A percentile compares a stretch with the other conserved stretches of the same genome.
Conservation (phyloP, 2,797 vertebrate genomes). For the Girardinus metallicus region DNA sequence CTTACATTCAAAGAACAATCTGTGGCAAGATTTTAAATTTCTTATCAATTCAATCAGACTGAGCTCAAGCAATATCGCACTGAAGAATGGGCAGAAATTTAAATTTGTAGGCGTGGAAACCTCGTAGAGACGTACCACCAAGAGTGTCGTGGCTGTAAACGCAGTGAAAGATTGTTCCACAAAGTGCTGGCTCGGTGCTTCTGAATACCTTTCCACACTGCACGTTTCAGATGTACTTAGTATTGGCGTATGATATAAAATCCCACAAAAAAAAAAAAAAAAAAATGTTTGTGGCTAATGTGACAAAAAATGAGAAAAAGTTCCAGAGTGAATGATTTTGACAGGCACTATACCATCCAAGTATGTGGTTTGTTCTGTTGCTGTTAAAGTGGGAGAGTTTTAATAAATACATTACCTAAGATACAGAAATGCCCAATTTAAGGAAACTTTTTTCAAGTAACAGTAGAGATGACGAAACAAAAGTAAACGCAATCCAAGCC, state of each 20-base stretch:
- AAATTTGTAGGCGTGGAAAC: neutral
- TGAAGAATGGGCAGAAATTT: neutral
- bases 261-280: neutral
- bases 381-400: neutral
- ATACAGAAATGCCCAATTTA: neutral
- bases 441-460: neutral
- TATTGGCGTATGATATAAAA: neutral
- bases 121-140: neutral
- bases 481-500: slow-evolving; percentile 8
- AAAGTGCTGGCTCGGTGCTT: neutral
- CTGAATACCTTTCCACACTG: neutral
- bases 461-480: neutral
- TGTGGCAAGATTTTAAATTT: neutral
- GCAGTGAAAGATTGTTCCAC: neutral
- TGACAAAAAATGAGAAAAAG: neutral
- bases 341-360: neutral
- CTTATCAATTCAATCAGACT: neutral
- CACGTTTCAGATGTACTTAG: neutral
- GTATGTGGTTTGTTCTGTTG: slow-evolving; percentile 39
- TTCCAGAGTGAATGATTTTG: neutral
- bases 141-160: neutral
- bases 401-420: slow-evolving; percentile 47
- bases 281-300: neutral
- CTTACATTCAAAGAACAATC: neutral
- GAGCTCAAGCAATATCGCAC: neutral